Base-by-base conservation (phyloP, 2,888 invertebrate species). In the Plagodis dolabraria region DNA sequence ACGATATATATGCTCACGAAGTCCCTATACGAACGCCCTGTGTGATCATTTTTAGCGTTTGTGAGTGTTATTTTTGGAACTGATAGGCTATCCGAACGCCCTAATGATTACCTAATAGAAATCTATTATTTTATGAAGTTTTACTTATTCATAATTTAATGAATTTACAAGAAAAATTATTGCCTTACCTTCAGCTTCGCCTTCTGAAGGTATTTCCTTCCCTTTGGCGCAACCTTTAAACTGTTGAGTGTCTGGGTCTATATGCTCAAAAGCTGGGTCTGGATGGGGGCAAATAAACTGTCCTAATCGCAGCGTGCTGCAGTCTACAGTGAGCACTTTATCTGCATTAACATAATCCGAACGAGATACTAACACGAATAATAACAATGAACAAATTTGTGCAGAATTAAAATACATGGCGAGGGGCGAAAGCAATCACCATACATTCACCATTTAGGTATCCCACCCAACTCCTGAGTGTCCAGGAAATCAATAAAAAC, bases 171-270 rank as follows among this genome's bases (percentile, higher is more conserved):
- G 1, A 22, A 22, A 2, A 22, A 22, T 22, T 1, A 22, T 22
- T 33, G 7, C 5, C 48, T 70, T 89, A 97, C 97, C 96, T 93
- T 94, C 95, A 7, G 98, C 97, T 86, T 94, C 95, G 67, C 97
- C 97, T 76, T 97, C 95, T 71, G 91, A 95, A 85, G 91, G 84
- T 22, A 81, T 75, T 33, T 79, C 80, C 69, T 89, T 91, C 33
- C 92, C 92, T 74, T 87, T 86, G 1, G 94, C 95, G 82, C 98
- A 98, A 58, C 96, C 97, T 68, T 87, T 89, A 38, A 96, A 95
- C 80, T 98, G 98, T 83, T 99, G 99, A 0, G 99, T 99, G 76
- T 96, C 95, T 0, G 95, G 94, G 83, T 99, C 98, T 74, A 99
- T 97, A 74, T 96, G 95, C 72, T 95, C 94, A 69, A 93, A 87